Evolutionary conservation across 2,113 vertebrate genomes (phyloP).

Genomic region (Pleuronectes platessa): DNA sequence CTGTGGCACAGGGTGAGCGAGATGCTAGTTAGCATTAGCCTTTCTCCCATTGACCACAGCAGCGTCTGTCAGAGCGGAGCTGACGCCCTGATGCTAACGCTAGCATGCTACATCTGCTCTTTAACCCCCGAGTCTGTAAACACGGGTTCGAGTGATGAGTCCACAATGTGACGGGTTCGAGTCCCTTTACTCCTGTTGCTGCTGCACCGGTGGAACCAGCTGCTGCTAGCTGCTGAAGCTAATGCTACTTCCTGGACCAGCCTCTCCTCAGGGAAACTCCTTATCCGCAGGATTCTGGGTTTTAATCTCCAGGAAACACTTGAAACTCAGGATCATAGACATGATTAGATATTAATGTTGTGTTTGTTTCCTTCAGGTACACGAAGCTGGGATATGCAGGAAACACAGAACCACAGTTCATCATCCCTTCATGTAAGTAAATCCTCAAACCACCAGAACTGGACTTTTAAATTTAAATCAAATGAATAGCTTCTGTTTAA

Average conservation of each 20-base stretch:
- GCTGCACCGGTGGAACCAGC: too few species aligned
- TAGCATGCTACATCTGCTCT: not conserved
- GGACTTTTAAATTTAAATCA: too few species aligned
- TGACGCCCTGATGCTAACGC: slow-evolving; percentile 65
- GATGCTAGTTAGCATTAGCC: slow-evolving; percentile 57
- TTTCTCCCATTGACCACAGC: slow-evolving; percentile 29
- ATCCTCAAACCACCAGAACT: not conserved
- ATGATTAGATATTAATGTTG: too few species aligned
- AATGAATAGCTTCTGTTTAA: too few species aligned
- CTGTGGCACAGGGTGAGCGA: slow-evolving; percentile 94
- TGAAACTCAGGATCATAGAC: too few species aligned
- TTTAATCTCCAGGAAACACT: too few species aligned
- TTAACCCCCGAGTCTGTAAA: not conserved
- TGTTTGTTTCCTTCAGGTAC: slow-evolving; percentile 83
- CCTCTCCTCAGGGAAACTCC: not conserved
- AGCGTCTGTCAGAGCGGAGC: slow-evolving; percentile 65
- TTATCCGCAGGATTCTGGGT: not conserved
- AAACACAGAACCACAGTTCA: slow-evolving; percentile 98
- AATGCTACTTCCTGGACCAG: too few species aligned
- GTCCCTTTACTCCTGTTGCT: too few species aligned
- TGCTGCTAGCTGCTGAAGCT: too few species aligned
- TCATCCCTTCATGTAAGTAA: slow-evolving; percentile 97
- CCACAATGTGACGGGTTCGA: too few species aligned
- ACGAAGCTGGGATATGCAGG: slow-evolving; percentile 98
- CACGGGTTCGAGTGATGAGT: too few species aligned